phyloP scores from a whole-genome alignment of 2,888 invertebrate species.

The Hipparchia sbordonii region DNA sequence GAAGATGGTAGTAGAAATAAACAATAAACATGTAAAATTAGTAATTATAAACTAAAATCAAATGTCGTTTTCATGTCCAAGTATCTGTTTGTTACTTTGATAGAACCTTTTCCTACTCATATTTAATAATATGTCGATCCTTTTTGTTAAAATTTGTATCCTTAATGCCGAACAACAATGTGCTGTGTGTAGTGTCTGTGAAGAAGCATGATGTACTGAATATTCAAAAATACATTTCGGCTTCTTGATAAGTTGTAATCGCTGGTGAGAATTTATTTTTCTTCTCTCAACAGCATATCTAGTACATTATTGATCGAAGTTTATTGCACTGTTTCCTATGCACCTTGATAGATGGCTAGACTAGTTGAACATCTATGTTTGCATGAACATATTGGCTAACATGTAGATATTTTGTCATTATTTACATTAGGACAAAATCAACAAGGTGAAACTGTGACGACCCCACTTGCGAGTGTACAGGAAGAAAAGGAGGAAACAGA shows the following conservation, averaged over 20 bases:
- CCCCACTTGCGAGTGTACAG: constrained; percentile 86
- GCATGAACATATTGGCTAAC: constrained; percentile 4
- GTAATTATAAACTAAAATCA: neutral
- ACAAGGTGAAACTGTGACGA: constrained; percentile 71
- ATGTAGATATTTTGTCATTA: neutral
- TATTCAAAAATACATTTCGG: too few relatives aligned
- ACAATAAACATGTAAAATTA: too few relatives aligned
- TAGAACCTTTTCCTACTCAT: neutral
- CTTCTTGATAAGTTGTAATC: too few relatives aligned
- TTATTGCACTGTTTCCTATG: neutral
- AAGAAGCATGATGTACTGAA: too few relatives aligned
- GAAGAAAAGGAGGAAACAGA: constrained; percentile 85
- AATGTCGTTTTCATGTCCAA: neutral
- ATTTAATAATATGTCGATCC: neutral
- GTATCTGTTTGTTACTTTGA: neutral
- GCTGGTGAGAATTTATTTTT: too few relatives aligned
- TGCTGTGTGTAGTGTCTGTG: too few relatives aligned
- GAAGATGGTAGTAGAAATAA: too few relatives aligned
- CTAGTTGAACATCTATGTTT: neutral
- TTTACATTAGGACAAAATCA: constrained; percentile 50
- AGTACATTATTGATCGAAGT: too few relatives aligned
- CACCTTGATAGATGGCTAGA: neutral
- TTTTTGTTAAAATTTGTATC: neutral
- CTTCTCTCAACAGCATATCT: too few relatives aligned
- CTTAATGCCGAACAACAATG: too few relatives aligned